phyloP scores from a whole-genome alignment of 2,888 invertebrate genomes.

The Meteorus cinctellus region DNA sequence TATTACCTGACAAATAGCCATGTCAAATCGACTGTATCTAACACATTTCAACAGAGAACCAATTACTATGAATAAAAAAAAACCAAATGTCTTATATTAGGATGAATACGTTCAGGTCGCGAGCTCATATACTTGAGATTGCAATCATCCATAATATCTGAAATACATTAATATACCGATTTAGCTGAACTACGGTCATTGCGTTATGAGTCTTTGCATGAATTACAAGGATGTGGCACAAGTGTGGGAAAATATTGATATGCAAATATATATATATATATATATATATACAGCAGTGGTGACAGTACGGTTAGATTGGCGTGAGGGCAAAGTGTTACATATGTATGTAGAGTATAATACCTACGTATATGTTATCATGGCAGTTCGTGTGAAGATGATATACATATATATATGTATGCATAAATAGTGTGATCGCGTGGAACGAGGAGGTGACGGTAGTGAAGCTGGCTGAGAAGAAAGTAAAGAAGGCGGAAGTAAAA shows the following conservation, averaged over 20 bases:
- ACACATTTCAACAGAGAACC: too few species aligned
- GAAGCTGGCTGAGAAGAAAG: slow-evolving; percentile 6
- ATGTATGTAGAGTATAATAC: background rate
- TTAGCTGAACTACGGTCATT: background rate
- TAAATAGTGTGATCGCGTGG: background rate
- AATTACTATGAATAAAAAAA: too few species aligned
- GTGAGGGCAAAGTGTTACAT: slow-evolving; percentile 3
- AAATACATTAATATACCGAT: too few species aligned
- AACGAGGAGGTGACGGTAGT: slow-evolving; percentile 16
- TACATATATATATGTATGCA: background rate
- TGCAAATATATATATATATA: slow-evolving; percentile 65
- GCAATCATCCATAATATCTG: too few species aligned
- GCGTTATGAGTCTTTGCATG: background rate
- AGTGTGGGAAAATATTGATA: slow-evolving; percentile 68
- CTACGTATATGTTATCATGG: slow-evolving; percentile 25
- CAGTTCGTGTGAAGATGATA: slow-evolving; percentile 7
- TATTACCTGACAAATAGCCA: too few species aligned
- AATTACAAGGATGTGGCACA: slow-evolving; percentile 36
- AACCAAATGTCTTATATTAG: too few species aligned
- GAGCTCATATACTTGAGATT: too few species aligned
- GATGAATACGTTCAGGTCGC: too few species aligned
- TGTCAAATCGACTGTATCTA: too few species aligned
- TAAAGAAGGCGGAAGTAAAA: background rate
- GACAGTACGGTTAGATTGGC: background rate
- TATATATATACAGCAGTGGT: background rate